These are phyloP conservation scores for Parazoanthus darwini DNA, from an alignment of 92 coral and sea anemone species.

Conservation along the genomic window DNA sequence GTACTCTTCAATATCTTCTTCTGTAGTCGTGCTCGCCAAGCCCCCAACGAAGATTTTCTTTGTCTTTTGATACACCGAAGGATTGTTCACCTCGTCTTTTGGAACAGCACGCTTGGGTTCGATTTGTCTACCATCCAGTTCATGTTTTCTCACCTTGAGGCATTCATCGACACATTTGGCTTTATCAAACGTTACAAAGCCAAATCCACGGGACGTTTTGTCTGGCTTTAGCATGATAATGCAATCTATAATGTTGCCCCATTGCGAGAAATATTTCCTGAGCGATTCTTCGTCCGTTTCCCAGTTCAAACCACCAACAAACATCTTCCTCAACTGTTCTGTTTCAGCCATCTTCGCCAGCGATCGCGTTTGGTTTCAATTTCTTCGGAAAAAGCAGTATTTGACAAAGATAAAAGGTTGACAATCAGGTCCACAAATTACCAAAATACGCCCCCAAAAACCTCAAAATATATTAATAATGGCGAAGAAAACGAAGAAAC, in stretches of 20 bases:
- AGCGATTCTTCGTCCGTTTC: slow-evolving; percentile 83
- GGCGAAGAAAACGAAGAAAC: not conserved
- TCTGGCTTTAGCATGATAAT: slow-evolving; percentile 86
- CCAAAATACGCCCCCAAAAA: not conserved
- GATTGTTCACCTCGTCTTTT: slow-evolving; percentile 75
- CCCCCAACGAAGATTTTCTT: slow-evolving; percentile 93
- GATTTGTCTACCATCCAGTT: slow-evolving; percentile 83
- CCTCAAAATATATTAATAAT: not conserved
- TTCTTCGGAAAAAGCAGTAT: not conserved
- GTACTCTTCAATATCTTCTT: slow-evolving; percentile 84
- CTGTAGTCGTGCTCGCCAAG: slow-evolving; percentile 85
- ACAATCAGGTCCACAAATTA: too few relatives aligned
- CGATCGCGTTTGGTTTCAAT: not conserved
- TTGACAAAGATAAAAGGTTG: not conserved
- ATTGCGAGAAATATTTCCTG: slow-evolving; percentile 84
- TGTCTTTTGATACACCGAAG: slow-evolving; percentile 60
- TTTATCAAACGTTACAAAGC: slow-evolving; percentile 84
- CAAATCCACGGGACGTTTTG: slow-evolving; percentile 91
- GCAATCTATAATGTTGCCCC: slow-evolving; percentile 95
- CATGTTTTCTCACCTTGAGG: slow-evolving; percentile 68
- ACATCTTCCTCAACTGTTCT: slow-evolving; percentile 87
- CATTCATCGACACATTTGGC: slow-evolving; percentile 82
- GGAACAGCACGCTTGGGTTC: slow-evolving; percentile 96
- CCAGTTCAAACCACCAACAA: slow-evolving; percentile 90
- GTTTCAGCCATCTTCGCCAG: slow-evolving; percentile 58